phyloP scores from a whole-genome alignment of 2,113 vertebrate genomes.

The Pedionomus torquatus region DNA sequence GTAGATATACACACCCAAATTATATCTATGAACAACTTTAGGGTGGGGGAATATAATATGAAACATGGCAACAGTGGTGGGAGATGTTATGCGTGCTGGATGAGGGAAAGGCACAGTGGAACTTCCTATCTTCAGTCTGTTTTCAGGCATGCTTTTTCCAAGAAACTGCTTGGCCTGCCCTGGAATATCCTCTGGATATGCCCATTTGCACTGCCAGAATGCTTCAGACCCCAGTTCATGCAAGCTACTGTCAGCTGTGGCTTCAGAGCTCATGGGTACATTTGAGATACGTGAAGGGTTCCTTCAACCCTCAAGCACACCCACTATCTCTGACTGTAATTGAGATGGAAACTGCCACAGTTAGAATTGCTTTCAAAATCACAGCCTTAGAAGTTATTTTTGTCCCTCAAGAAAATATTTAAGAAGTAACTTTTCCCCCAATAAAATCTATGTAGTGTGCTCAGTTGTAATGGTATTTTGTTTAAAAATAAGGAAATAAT shows the following conservation, averaged over 20 bases:
- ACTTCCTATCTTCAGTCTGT: background rate
- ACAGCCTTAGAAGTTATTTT: background rate
- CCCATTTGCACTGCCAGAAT: background rate
- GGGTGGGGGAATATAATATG: background rate
- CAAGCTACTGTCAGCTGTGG: background rate
- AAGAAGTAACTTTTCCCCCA: background rate
- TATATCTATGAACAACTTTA: background rate
- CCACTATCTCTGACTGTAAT: rapidly evolving
- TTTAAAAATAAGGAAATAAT: background rate
- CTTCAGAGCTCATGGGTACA: background rate
- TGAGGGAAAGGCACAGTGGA: background rate
- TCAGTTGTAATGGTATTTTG: background rate
- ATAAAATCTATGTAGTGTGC: background rate
- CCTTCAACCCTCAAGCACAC: background rate
- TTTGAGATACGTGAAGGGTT: background rate
- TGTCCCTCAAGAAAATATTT: background rate
- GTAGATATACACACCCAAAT: too few relatives aligned
- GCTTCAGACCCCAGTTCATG: background rate
- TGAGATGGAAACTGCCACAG: background rate
- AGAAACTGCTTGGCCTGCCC: background rate
- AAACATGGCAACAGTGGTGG: background rate
- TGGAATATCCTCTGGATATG: background rate
- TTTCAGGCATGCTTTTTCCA: background rate
- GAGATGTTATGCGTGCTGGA: background rate
- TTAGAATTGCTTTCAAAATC: background rate